Evolutionary conservation across 2,113 vertebrate species (phyloP).

Genomic region (cattle (Bos taurus)): ARS-UCD2.0 NC_037338.1:17988501-17989000

Average conservation of each 20-base stretch:
- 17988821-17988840: not conserved
- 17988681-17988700: not conserved
- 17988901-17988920: not conserved
- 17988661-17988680: not conserved
- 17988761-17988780: not conserved
- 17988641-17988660: not conserved
- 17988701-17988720: not conserved
- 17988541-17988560: not conserved
- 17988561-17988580: not conserved
- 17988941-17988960: not conserved
- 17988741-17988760: not conserved
- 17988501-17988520: not conserved
- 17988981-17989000: not conserved
- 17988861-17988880: not conserved
- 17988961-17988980: not conserved
- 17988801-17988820: not conserved
- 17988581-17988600: not conserved
- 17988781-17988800: not conserved
- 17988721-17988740: not conserved
- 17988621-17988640: not conserved
- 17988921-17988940: not conserved
- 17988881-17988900: not conserved
- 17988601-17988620: not conserved
- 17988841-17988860: not conserved
- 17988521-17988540: not conserved